These are phyloP conservation scores for Parambassis ranga DNA, from an alignment of 2,797 vertebrate genomes.

Conservation along the genomic window DNA sequence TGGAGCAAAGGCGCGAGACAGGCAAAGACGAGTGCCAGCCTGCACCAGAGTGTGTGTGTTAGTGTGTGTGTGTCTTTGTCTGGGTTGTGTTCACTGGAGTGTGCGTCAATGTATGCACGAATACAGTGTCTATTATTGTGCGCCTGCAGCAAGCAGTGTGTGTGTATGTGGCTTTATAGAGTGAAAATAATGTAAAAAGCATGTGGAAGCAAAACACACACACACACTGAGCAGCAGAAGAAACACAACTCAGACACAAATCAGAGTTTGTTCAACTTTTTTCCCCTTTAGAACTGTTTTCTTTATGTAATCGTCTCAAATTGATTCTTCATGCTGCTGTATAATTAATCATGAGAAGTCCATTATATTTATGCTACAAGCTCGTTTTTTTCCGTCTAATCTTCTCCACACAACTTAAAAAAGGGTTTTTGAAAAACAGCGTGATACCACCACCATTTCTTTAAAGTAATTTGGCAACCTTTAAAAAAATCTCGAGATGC, in stretches of 20 bases:
- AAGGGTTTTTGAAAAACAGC: conserved; percentile 22
- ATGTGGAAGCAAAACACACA: background rate
- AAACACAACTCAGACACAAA: conserved; percentile 5
- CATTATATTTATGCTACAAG: conserved; percentile 19
- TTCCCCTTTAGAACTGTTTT: background rate
- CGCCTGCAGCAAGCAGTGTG: background rate
- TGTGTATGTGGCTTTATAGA: background rate
- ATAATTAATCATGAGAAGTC: conserved; percentile 34
- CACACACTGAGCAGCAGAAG: no score
- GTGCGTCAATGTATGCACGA: conserved; percentile 15
- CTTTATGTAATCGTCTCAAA: conserved; percentile 16
- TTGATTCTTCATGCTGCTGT: conserved; percentile 19
- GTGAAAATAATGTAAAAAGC: conserved; percentile 10
- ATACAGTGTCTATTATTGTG: conserved; percentile 7
- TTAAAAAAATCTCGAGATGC: conserved; percentile 2
- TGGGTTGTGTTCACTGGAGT: conserved; percentile 20
- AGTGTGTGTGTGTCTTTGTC: conserved; percentile 44
- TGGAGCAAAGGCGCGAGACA: conserved; percentile 64
- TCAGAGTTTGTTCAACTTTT: background rate
- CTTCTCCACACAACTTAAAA: conserved; percentile 9
- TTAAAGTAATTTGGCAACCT: conserved; percentile 31
- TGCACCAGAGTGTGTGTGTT: conserved; percentile 40
- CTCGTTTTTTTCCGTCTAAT: conserved; percentile 7
- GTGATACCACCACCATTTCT: conserved; percentile 11
- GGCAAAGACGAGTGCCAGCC: conserved; percentile 60